A percentile compares a stretch with the other conserved stretches of the same genome.
phyloP scores from a whole-genome alignment of 2,888 invertebrate genomes.

The Agriopis aurantiaria region DNA sequence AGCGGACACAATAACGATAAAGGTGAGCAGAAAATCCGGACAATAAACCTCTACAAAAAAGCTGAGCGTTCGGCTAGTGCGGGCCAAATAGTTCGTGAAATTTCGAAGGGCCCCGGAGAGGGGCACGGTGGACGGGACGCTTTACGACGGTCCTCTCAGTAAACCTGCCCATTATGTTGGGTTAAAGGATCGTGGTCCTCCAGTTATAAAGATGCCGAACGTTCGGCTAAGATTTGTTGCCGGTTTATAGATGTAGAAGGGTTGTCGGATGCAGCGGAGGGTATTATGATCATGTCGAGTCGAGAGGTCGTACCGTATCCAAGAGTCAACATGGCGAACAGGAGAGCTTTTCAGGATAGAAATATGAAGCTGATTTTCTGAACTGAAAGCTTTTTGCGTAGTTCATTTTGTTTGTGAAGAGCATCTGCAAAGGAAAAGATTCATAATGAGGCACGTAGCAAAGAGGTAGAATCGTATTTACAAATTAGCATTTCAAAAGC shows the following conservation, averaged over 20 bases:
- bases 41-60: constrained; percentile 85
- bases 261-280: constrained; percentile 78
- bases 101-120: constrained; percentile 76
- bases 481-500: constrained; percentile 54
- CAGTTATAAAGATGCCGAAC: constrained; percentile 85
- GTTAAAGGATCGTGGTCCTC: constrained; percentile 83
- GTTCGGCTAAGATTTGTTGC: constrained; percentile 81
- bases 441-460: constrained; percentile 23
- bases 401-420: constrained; percentile 46
- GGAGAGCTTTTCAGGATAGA: constrained; percentile 73
- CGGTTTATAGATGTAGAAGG: constrained; percentile 84
- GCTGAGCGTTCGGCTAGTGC: constrained; percentile 81
- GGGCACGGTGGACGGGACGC: constrained; percentile 75
- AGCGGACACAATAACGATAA: constrained; percentile 85
- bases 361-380: constrained; percentile 69
- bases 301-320: constrained; percentile 81
- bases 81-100: constrained; percentile 86
- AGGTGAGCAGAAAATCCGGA: constrained; percentile 85
- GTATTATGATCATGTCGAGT: constrained; percentile 84
- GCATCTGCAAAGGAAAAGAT: constrained; percentile 19
- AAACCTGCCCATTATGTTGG: constrained; percentile 85
- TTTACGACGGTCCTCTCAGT: constrained; percentile 84
- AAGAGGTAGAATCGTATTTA: constrained; percentile 46
- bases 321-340: constrained; percentile 82
- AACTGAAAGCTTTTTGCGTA: constrained; percentile 51